Evolutionary conservation across 2,113 vertebrate species (phyloP).

Genomic region (Procavia capensis): DNA sequence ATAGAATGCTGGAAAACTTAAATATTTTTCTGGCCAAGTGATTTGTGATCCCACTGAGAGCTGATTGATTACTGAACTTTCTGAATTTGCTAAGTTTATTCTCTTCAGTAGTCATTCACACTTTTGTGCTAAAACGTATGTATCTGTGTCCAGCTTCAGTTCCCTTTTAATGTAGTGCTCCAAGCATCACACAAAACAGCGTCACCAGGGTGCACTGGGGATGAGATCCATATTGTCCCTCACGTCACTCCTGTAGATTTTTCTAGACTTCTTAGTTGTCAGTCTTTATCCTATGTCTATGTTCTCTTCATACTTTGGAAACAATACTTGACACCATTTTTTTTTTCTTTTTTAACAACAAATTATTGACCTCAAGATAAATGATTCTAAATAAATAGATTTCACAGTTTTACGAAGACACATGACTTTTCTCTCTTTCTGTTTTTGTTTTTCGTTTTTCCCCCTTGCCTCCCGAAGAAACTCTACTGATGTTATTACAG

Average conservation of each 20-base stretch:
- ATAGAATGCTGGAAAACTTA: background rate
- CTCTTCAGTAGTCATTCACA: background rate
- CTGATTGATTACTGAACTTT: background rate
- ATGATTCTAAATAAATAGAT: background rate
- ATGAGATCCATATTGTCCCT: background rate
- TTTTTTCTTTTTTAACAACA: too few relatives aligned
- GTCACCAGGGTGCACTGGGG: background rate
- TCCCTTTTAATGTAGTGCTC: background rate
- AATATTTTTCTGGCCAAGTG: background rate
- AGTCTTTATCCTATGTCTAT: background rate
- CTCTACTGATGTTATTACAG: background rate
- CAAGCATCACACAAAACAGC: background rate
- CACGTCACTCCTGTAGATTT: background rate
- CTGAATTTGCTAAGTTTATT: background rate
- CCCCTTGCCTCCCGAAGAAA: background rate
- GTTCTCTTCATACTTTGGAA: background rate
- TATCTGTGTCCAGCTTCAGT: fast-evolving
- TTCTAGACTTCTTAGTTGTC: background rate
- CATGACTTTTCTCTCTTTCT: too few relatives aligned
- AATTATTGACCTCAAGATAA: background rate
- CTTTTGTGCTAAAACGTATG: background rate
- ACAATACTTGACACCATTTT: too few relatives aligned
- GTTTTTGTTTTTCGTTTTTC: background rate
- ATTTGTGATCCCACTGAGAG: background rate
- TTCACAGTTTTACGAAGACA: background rate